Evolutionary conservation across 2,113 vertebrate genomes (phyloP), one percentile per base, ranked within the genome.

Genomic region (Ptyas mucosa): DNA sequence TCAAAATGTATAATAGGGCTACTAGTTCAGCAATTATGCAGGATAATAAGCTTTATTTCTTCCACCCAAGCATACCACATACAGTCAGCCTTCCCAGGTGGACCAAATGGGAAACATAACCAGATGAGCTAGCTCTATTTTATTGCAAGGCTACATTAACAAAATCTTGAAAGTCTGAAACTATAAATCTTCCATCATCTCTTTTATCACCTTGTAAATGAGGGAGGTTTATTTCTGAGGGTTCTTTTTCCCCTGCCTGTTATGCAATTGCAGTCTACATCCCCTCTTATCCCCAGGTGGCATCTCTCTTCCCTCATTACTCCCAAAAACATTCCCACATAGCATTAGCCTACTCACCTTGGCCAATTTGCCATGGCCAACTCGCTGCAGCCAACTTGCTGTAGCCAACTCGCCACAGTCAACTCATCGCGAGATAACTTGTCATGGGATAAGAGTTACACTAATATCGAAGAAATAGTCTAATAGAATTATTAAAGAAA

Each of bases 31-130:
- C 18, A 94, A 93, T 93, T 15, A 94, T 21, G 2, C 90, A 34
- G 15, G 21, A 88, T 92, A 95, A 95, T 89, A 93, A 87, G 85
- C 53, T 11, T 92, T 92, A 91, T 93, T 0, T 94, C 93, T 91
- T 88, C 3, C 34, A 81, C 34, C 3, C 92, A 81, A 10, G 89
- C 54, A 90, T 61, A 52, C 43, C 53, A 89, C 43, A 55, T 51
- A 90, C 34, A 69, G 5, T n/a, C 61, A 69, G 61, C 11, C 61
- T 34, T 69, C 64, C 57, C 64, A 69, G 29, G 29, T 69, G n/a
- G 29, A 34, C 14, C 29, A 69, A 34, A 18, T 69, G n/a, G 14
- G 29, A 69, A 69, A 15, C 12, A 15, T 69, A 34, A 69, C 64
- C 64, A 69, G 14, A 69, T 15, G 64, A 69, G 64, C 29, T 34